Base-by-base conservation (phyloP, 2,797 vertebrate genomes). In the Myotis daubentonii region DNA sequence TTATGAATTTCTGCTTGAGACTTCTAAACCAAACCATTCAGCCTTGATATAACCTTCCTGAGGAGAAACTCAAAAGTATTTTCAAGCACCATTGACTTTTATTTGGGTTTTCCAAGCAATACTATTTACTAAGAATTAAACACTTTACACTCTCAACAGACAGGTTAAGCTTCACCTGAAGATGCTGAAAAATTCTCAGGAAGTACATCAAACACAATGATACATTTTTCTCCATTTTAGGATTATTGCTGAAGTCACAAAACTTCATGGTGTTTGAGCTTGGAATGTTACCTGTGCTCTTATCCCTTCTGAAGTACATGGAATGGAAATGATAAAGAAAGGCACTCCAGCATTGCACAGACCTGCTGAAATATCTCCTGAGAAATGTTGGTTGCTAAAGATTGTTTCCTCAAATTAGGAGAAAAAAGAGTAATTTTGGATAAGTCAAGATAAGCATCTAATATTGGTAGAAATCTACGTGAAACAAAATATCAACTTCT, bases 1-100 rank as follows among this genome's bases (percentile, higher is more conserved):
- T 60, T 22, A 30, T 20, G 15, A 70, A 51, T 85, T 87, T 88
- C 38, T 7, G 51, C 28, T 41, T 71, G 49, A 68, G 20, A 51
- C 92, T 60, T 84, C 60, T 66, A 88, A 94, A 57, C 3, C 4
- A 55, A 79, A 62, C 38, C 15, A 55, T 90, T 81, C 83, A 74
- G 28, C 55, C 47, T 87, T 79, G 62, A 36, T 55, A 38, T 23
- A 91, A 89, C 4, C 49, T 72, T 28, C 44, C 22, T 41, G 66
- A 60, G 25, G 53, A 84, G 41, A 89, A 83, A 79, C 17, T 36
- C 20, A 66, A 44, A 81, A 74, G 25, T 71, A 51, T 76, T 89
- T 95, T 91, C 49, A 94, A 86, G 79, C 60, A 36, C 36, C 13
- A 12, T 74, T 93, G 82, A 82, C 25, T 87, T 94, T 94, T 57